A percentile compares a stretch with the other conserved stretches of the same genome.
phyloP scores from a whole-genome alignment of 1,140 invertebrate genomes.

The Patella vulgata region DNA sequence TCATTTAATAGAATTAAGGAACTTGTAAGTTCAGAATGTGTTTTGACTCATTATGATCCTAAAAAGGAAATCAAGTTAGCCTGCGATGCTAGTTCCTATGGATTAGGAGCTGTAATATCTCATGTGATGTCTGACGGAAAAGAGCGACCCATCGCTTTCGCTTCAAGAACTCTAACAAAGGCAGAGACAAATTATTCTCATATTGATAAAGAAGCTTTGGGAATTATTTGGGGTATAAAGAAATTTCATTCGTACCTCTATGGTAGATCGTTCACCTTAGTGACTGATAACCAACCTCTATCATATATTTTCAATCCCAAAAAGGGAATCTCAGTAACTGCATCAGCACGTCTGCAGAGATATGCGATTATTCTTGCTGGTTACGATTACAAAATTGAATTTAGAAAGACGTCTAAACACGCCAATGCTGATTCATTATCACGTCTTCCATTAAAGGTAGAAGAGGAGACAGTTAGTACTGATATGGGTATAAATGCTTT shows the following conservation, averaged over 20 bases:
- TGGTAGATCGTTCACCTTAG: conserved; percentile 56
- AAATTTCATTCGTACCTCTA: conserved; percentile 61
- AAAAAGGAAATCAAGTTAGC: conserved; percentile 41
- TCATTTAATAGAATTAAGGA: conserved; percentile 25
- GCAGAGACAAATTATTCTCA: conserved; percentile 67
- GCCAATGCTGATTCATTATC: too few relatives aligned
- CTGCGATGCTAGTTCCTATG: conserved; percentile 56
- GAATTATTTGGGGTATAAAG: conserved; percentile 65
- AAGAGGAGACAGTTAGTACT: neutral
- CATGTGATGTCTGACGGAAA: conserved; percentile 50
- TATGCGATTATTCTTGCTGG: conserved; percentile 58
- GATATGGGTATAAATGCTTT: too few relatives aligned
- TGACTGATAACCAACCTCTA: conserved; percentile 64
- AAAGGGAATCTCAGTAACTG: conserved; percentile 42
- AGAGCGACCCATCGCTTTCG: conserved; percentile 60
- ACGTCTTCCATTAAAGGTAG: conserved; percentile 20
- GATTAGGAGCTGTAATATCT: conserved; percentile 57
- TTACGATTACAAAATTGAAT: conserved; percentile 61
- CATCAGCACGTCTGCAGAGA: conserved; percentile 60
- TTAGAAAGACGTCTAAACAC: too few relatives aligned
- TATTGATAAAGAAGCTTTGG: conserved; percentile 69
- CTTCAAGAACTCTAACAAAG: conserved; percentile 64
- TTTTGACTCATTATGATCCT: conserved; percentile 53
- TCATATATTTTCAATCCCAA: conserved; percentile 58
- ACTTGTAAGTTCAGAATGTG: conserved; percentile 9